Percentiles rank a stretch among this genome's conserved stretches.
These are phyloP conservation scores for Lasioglossum leucozonium DNA, from an alignment of 2,888 invertebrate species.

Conservation along the genomic window DNA sequence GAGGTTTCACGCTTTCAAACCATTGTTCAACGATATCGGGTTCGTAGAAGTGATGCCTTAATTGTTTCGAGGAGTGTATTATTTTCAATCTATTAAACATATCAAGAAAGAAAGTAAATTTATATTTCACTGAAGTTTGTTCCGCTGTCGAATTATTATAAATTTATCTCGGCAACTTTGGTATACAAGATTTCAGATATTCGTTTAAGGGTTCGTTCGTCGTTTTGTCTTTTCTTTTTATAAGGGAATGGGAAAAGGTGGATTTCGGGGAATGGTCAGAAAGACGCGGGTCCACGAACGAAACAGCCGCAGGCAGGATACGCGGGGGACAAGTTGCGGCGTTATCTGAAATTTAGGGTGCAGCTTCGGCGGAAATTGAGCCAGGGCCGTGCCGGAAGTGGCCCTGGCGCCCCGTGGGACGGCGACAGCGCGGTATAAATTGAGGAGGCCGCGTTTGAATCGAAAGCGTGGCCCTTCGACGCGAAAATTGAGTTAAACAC, in stretches of 20 bases:
- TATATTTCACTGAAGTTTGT: too few relatives aligned
- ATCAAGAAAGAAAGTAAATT: too few relatives aligned
- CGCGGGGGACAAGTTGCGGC: slow-evolving; percentile 80
- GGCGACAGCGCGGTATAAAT: slow-evolving; percentile 61
- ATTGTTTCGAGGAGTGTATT: too few relatives aligned
- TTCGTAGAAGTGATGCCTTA: too few relatives aligned
- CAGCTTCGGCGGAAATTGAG: slow-evolving; percentile 78
- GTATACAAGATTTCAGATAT: background rate
- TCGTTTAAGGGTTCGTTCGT: background rate
- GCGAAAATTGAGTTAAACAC: slow-evolving; percentile 63
- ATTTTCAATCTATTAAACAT: too few relatives aligned
- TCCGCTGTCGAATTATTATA: too few relatives aligned
- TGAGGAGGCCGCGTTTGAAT: slow-evolving; percentile 68
- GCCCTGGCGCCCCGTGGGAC: slow-evolving; percentile 49
- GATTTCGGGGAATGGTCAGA: background rate
- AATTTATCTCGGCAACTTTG: background rate
- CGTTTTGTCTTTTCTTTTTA: background rate
- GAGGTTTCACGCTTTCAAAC: too few relatives aligned
- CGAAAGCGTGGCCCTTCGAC: slow-evolving; percentile 62
- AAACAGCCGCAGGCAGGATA: slow-evolving; percentile 58
- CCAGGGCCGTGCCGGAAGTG: slow-evolving; percentile 69
- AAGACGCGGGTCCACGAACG: background rate
- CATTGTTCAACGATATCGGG: too few relatives aligned
- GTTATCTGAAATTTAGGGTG: slow-evolving; percentile 81
- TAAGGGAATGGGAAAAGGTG: background rate